Conservation (phyloP, 2,888 invertebrate genomes). For the Auanema sp. region DNA sequence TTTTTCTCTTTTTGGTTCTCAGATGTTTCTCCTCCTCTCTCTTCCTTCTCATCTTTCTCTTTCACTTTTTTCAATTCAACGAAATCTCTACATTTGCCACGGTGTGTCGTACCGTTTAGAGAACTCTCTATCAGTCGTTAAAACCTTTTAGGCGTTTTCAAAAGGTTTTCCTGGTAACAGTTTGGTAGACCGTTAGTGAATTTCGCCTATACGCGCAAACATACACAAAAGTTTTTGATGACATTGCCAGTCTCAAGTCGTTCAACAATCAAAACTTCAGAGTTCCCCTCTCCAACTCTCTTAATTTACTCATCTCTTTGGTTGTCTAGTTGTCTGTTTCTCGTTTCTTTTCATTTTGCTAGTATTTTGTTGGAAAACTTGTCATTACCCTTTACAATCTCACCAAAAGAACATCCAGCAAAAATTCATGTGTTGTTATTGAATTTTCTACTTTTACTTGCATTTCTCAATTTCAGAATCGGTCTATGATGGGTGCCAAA, state of each 20-base stretch:
- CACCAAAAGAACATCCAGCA: too few species aligned
- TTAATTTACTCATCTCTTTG: background rate
- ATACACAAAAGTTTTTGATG: too few species aligned
- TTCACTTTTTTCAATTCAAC: background rate
- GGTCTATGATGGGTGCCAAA: constrained; percentile 25
- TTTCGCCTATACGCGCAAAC: too few species aligned
- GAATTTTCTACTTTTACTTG: background rate
- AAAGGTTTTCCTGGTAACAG: too few species aligned
- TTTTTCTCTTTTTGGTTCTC: background rate
- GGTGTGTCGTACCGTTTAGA: constrained; percentile 18
- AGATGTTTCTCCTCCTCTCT: constrained; percentile 8
- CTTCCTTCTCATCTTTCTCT: background rate
- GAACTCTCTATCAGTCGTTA: too few species aligned
- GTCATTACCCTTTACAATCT: background rate
- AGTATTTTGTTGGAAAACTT: background rate
- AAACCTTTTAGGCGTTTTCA: too few species aligned
- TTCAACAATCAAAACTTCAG: background rate
- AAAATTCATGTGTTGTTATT: background rate
- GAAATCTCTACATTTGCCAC: background rate
- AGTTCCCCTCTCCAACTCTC: background rate
- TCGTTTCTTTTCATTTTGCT: background rate
- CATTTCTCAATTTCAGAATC: constrained; percentile 15
- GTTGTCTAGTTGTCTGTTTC: background rate
- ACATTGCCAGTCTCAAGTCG: background rate
- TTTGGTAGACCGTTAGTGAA: too few species aligned